Evolutionary conservation across 1,140 invertebrate species (phyloP).

Genomic region (Pollicipes pollicipes): DNA sequence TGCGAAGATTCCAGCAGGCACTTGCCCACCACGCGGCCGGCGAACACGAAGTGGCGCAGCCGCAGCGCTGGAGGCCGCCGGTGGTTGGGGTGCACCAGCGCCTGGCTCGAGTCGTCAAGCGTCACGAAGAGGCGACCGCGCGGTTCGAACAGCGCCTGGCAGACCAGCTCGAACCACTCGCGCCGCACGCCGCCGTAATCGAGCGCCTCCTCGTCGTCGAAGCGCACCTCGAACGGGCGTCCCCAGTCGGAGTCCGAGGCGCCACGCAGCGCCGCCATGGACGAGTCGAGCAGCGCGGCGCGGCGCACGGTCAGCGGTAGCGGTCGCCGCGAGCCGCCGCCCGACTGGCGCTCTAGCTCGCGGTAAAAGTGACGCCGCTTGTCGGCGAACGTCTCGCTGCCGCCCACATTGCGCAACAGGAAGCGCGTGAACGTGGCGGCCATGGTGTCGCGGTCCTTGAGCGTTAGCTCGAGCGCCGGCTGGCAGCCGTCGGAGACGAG

Average conservation of each 20-base stretch:
- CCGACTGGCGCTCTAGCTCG: constrained; percentile 66
- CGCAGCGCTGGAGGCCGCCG: constrained; percentile 51
- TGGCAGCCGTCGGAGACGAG: constrained; percentile 81
- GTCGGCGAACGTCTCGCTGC: constrained; percentile 86
- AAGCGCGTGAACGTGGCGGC: constrained; percentile 83
- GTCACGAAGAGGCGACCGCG: constrained; percentile 61
- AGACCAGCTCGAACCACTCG: constrained; percentile 85
- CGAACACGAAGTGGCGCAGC: constrained; percentile 80
- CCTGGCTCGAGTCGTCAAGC: constrained; percentile 57
- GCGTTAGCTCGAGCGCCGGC: constrained; percentile 58
- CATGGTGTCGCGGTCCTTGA: constrained; percentile 69
- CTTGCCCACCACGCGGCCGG: constrained; percentile 83
- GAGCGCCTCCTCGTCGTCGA: constrained; percentile 78
- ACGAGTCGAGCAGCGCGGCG: constrained; percentile 56
- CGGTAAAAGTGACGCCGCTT: constrained; percentile 91
- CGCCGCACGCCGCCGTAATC: constrained; percentile 83
- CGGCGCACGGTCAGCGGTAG: constrained; percentile 59
- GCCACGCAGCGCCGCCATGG: constrained; percentile 56
- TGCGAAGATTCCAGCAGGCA: constrained; percentile 79
- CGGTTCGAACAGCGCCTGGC: constrained; percentile 66
- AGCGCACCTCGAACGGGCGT: constrained; percentile 77
- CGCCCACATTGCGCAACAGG: constrained; percentile 83
- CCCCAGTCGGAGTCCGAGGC: constrained; percentile 74
- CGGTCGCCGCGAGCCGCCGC: constrained; percentile 53
- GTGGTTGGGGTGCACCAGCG: constrained; percentile 65